phyloP scores from a whole-genome alignment of 2,797 vertebrate genomes.

The Molossus alvarezi region DNA sequence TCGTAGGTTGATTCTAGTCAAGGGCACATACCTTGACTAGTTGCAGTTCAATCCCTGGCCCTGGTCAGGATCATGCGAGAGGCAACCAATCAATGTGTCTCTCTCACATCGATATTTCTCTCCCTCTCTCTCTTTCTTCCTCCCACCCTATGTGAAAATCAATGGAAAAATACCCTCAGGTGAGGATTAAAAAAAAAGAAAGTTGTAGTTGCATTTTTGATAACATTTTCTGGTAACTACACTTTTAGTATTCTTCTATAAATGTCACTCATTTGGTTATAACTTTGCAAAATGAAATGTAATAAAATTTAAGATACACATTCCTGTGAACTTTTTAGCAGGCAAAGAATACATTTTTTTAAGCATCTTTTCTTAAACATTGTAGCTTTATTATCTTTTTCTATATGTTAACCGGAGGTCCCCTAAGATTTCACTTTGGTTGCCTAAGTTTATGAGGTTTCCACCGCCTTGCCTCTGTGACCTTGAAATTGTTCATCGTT shows the following conservation, averaged over 20 bases:
- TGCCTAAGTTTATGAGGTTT: conserved; percentile 26
- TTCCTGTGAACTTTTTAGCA: conserved; percentile 16
- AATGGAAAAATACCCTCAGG: no score
- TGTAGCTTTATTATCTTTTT: conserved; percentile 29
- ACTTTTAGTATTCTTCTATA: conserved; percentile 30
- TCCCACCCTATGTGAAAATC: no score
- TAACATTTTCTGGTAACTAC: conserved; percentile 47
- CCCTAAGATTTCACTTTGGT: conserved; percentile 7
- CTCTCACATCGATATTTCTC: no score
- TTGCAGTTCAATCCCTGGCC: no score
- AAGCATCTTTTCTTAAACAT: conserved; percentile 47
- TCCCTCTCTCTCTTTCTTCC: no score
- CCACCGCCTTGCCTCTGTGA: neutral
- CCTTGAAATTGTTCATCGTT: conserved; percentile 47
- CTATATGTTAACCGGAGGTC: neutral
- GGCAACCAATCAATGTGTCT: no score
- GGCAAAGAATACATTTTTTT: neutral
- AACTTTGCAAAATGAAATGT: conserved; percentile 58
- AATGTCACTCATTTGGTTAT: conserved; percentile 21
- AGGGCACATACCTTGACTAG: no score
- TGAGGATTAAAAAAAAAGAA: conserved; percentile 12
- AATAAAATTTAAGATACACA: conserved; percentile 49
- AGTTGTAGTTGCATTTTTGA: neutral
- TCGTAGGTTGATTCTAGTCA: no score
- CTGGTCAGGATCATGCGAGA: no score